Base-by-base conservation (phyloP, 2,113 vertebrate genomes). In the Tursiops truncatus region DNA sequence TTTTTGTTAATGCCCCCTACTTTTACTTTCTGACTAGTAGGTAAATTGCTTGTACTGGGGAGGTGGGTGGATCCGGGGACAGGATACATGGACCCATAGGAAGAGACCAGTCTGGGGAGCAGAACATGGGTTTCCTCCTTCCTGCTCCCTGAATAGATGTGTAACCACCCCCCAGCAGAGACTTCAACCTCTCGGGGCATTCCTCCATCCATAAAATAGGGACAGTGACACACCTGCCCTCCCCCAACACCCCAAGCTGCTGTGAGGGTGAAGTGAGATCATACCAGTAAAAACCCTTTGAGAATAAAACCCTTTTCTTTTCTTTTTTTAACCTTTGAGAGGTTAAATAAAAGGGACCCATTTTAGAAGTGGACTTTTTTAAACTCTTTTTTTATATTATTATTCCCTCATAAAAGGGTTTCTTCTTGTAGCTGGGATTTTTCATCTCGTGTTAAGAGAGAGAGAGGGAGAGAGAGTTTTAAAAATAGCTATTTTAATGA, bases 401-500 rank as follows among this genome's bases (percentile, higher is more conserved):
- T 98, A 98, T 98, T 97, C 98, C 96, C 94, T 97, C 96, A 97
- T 98, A 97, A 98, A 98, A 98, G 97, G 83, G 91, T 95, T 97
- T 97, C 97, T 97, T 95, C 97, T 98, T 98, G 98, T 98, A 97
- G 96, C 97, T 91, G 81, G 96, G 97, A 96, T 98, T 98, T 98
- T 98, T 98, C 97, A 98, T 98, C 98, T 98, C 58, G 76, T 96
- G 96, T 97, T 97, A 96, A 98, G 96, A 98, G 98, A 97, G 96
- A 91, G 92, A 96, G 83, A 74, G 97, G 68, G 95, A 31, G 92
- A 91, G 92, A 89, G 96, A 97, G 96, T 97, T 97, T 97, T 98
- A 98, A 98, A 98, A 98, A 98, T 98, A 98, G 97, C 98, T 96
- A 98, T 98, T 98, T 98, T 98, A 98, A 98, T 98, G 97, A 98